Evolutionary conservation across 2,888 invertebrate genomes (phyloP), one percentile per base, ranked within the genome.

Genomic region (Agelastica alni): DNA sequence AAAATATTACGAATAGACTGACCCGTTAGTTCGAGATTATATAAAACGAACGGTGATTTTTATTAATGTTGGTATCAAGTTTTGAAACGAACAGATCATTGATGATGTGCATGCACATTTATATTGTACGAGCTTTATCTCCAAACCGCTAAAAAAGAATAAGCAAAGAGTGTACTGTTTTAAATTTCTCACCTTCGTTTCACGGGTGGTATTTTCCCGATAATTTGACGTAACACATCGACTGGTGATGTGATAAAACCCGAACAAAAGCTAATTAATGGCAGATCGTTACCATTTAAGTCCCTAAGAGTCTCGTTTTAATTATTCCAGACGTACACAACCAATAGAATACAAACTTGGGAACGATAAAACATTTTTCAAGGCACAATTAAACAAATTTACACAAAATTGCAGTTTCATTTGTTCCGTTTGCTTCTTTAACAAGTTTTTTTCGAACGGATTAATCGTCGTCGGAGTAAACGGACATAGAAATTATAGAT

Each of bases 371-470:
- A 30, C 28, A 30, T 30, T 43, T 43, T 43, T 43, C 43, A 43
- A 43, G 16, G 16, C 28, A 30, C 43, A 43, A 43, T 43, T 43
- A 43, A 43, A 43, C 43, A 43, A 43, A 43, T 43, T 43, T 43
- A 28, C 43, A 43, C 43, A 43, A 43, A 43, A 43, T 10, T 17
- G 30, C 30, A 14, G 16, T 43, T 43, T 43, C n/a, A 43, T 43
- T 43, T 43, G 30, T 10, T 30, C 28, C 10, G 30, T 30, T 30
- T 14, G 30, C 30, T 43, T 30, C 43, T 43, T 43, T 22, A 30
- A 43, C 43, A 43, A 16, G 43, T 43, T 43, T 43, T 43, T 43
- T 22, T 31, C 16, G 12, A 42, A 43, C 16, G 10, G 30, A 17
- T 43, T 42, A 42, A 16, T 16, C 28, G n/a, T 13, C 4, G 18